These are phyloP conservation scores for Micrasema minimum DNA, from an alignment of 1,140 invertebrate species.

Conservation along the genomic window DNA sequence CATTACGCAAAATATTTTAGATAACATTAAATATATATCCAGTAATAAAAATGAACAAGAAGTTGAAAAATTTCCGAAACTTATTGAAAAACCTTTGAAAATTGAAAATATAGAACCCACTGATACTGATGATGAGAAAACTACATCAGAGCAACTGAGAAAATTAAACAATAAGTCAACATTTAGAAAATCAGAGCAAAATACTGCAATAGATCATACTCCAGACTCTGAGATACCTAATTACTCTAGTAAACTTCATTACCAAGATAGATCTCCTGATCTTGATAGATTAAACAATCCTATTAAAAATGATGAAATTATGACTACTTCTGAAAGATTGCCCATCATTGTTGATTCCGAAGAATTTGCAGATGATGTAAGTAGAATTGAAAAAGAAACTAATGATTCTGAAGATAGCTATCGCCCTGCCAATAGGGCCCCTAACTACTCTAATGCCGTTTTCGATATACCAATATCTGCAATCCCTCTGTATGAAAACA, in stretches of 20 bases:
- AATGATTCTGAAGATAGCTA: constrained; percentile 1
- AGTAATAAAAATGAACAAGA: constrained; percentile 1
- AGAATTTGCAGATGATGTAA: constrained; percentile 2
- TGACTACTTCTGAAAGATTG: constrained; percentile 2
- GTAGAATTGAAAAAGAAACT: not conserved
- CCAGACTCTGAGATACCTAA: constrained; percentile 14
- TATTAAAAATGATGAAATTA: not conserved
- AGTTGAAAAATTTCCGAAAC: constrained; percentile 14
- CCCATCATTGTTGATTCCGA: constrained; percentile 17
- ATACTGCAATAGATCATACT: constrained; percentile 16
- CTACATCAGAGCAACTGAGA: not conserved
- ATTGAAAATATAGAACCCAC: not conserved
- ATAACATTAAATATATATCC: constrained; percentile 35
- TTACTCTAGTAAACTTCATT: constrained; percentile 32
- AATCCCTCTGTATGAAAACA: constrained; percentile 30
- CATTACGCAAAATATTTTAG: constrained; percentile 36
- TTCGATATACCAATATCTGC: constrained; percentile 33
- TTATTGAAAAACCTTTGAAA: not conserved
- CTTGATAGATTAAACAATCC: no score
- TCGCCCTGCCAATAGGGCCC: not conserved
- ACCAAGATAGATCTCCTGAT: constrained; percentile 29
- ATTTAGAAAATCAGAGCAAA: constrained; percentile 21
- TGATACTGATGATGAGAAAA: not conserved
- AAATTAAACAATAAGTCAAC: constrained; percentile 20
- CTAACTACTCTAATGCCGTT: constrained; percentile 26